Percentiles rank a stretch among this genome's conserved stretches.
Conservation (phyloP, 2,797 vertebrate genomes). For the Acipenser transmontanus region DNA sequence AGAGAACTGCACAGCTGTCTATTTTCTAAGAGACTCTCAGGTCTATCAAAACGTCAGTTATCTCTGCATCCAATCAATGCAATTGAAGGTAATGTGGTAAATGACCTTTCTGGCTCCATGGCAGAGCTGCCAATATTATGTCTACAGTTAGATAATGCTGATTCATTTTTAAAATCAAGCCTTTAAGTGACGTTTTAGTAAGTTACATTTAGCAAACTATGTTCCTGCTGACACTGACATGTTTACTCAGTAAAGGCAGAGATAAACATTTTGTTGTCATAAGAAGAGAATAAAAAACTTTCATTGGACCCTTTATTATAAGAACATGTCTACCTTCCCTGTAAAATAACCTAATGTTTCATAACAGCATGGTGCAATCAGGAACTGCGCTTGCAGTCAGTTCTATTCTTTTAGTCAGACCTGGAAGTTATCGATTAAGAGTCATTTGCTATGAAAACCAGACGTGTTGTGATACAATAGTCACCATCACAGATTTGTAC, state of each 20-base stretch:
- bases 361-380: no score
- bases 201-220: constrained; percentile 11
- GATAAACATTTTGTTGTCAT: not conserved
- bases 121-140: constrained; percentile 23
- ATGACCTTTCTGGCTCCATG: constrained; percentile 33
- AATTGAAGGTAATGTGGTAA: constrained; percentile 32
- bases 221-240: constrained; percentile 8
- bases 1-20: constrained; percentile 13
- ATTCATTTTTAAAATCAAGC: constrained; percentile 26
- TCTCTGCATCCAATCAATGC: constrained; percentile 30
- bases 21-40: constrained; percentile 26
- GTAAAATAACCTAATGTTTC: no score
- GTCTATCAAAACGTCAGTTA: constrained; percentile 33
- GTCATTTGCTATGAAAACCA: no score
- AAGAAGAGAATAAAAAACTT: no score
- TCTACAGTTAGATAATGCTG: constrained; percentile 21
- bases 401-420: no score
- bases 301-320: no score
- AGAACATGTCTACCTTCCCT: no score
- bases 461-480: no score
- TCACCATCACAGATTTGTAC: no score
- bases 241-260: not conserved
- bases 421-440: no score
- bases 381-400: no score
- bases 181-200: constrained; percentile 5